Base-by-base conservation (phyloP, 2,888 invertebrate species). In the Lithophane ornitopus region DNA sequence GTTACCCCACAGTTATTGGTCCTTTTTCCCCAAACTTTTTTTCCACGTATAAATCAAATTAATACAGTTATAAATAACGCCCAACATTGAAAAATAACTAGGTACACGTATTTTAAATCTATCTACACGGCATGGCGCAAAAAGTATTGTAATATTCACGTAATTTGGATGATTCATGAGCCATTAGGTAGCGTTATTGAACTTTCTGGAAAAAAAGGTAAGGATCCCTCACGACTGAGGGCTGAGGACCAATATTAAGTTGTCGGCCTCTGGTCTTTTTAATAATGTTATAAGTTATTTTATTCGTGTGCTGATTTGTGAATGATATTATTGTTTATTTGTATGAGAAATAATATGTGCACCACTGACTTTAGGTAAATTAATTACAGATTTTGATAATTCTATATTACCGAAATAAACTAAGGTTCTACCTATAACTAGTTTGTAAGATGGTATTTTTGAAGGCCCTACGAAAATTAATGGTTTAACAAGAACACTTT, bases 141-240 rank as follows among this genome's bases (percentile, higher is more conserved):
- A 91, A 92, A 92, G 90, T 91, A 92, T 90, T 87, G 93, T 91
- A 91, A 92, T 92, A 91, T 91, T 92, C 91, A 87, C 91, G 94
- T 93, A 91, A 93, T 93, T 93, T 88, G 76, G 88, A 88, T 93
- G 94, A 94, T 93, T 93, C 90, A 94, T 93, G 89, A 89, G 85
- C 94, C 93, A 94, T 94, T 94, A 93, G 88, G 85, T 72, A 74
- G 74, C 91, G 91, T 92, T 94, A 94, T 94, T 93, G 91, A 91
- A 92, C 91, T 91, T 92, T 84, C 82, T 79, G 71, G 68, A 82
- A 85, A 87, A 87, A 91, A 90, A 91, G 89, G 89, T 90, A 90
- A 88, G 85, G 81, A 86, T 70, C 74, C 76, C 79, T 76, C 59
- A 74, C 76, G 68, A 66, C 80, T 81, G 54, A 82, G 72, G 74